Evolutionary conservation across 2,797 vertebrate genomes (phyloP).

Genomic region (Erpetoichthys calabaricus): DNA sequence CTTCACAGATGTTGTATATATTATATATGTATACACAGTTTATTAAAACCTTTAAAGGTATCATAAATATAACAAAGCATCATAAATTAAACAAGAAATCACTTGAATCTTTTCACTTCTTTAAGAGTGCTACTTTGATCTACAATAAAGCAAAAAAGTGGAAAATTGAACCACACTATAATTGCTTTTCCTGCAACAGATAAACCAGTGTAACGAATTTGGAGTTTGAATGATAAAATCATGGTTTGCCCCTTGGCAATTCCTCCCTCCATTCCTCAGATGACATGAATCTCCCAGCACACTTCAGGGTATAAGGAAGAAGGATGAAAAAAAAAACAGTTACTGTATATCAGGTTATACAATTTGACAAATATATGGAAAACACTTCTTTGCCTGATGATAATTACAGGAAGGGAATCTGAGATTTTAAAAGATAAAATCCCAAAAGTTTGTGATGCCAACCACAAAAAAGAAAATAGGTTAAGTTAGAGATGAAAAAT

Average conservation of each 20-base stretch:
- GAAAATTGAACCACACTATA: slow-evolving; percentile 83
- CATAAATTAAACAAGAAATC: slow-evolving; percentile 61
- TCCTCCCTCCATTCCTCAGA: slow-evolving; percentile 64
- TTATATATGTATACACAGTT: background rate
- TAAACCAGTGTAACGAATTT: slow-evolving; percentile 85
- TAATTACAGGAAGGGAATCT: slow-evolving; percentile 15
- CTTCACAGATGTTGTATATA: no score
- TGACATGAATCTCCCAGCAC: slow-evolving; percentile 62
- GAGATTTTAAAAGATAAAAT: slow-evolving; percentile 12
- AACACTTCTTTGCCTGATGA: slow-evolving; percentile 3
- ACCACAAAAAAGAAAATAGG: slow-evolving; percentile 7
- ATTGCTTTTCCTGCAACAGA: slow-evolving; percentile 86
- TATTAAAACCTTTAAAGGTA: slow-evolving; percentile 49
- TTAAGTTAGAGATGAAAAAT: slow-evolving; percentile 11
- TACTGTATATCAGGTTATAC: slow-evolving; percentile 35
- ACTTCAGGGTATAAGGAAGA: slow-evolving; percentile 37
- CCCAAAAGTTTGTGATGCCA: slow-evolving; percentile 1
- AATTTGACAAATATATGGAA: slow-evolving; percentile 14
- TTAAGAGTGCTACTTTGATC: slow-evolving; percentile 66
- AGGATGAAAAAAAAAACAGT: slow-evolving; percentile 43
- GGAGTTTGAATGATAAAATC: slow-evolving; percentile 86
- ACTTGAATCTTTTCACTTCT: slow-evolving; percentile 47
- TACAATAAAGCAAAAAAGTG: slow-evolving; percentile 65
- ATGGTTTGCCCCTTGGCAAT: slow-evolving; percentile 61
- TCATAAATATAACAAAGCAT: slow-evolving; percentile 58